Conservation (phyloP, 30 jellyfish, hydroid and myxozoan genomes). For the Cassiopea xamachana region DNA sequence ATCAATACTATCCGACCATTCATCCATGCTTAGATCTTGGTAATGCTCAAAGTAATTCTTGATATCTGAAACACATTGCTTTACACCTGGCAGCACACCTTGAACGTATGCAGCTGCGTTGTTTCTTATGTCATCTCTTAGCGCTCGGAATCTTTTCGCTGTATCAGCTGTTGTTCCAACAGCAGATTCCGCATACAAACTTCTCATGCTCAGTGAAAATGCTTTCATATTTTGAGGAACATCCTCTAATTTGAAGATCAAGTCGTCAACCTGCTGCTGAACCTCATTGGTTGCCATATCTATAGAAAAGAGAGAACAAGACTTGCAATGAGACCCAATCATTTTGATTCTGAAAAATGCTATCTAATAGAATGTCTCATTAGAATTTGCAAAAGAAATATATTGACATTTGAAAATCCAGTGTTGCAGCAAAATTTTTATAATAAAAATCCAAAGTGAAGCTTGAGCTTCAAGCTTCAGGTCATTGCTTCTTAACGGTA, state of each 20-base stretch:
- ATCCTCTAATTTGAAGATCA: not conserved
- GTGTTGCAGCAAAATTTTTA: no score
- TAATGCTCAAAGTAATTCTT: slow-evolving; percentile 33
- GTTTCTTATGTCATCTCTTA: slow-evolving; percentile 31
- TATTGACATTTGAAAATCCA: no score
- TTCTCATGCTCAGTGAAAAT: slow-evolving; percentile 45
- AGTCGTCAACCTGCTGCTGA: not conserved
- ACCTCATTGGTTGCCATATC: not conserved
- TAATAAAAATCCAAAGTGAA: no score
- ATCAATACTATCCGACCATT: slow-evolving; percentile 51
- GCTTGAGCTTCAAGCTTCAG: no score
- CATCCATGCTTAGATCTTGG: slow-evolving; percentile 20
- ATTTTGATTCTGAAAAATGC: no score
- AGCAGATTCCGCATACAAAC: slow-evolving; percentile 26
- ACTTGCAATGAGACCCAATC: no score
- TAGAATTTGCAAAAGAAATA: no score
- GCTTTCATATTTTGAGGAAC: not conserved
- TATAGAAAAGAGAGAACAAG: no score
- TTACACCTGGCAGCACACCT: slow-evolving; percentile 47
- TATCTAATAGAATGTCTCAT: no score
- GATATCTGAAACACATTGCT: slow-evolving; percentile 20
- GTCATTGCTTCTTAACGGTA: no score
- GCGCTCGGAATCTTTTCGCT: slow-evolving; percentile 13
- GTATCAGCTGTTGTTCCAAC: slow-evolving; percentile 5
- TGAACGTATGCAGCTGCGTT: slow-evolving; percentile 41